Conservation (phyloP, 2,888 invertebrate species). For the Nemurella pictetii region DNA sequence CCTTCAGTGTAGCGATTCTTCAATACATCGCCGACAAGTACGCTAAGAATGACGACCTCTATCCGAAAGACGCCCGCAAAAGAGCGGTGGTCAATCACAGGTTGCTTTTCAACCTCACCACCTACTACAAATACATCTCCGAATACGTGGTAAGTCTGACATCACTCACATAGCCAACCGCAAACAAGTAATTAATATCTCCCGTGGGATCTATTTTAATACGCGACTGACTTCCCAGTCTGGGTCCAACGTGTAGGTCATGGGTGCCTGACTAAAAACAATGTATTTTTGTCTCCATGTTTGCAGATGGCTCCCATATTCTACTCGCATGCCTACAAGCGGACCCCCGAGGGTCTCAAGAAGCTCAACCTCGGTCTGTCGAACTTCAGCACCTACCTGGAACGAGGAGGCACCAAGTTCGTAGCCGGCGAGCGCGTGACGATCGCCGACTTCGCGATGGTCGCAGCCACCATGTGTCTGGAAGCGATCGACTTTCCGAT, state of each 20-base stretch:
- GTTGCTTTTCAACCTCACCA: slow-evolving; percentile 75
- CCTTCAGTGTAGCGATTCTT: slow-evolving; percentile 61
- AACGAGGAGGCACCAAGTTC: slow-evolving; percentile 62
- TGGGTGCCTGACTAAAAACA: background rate
- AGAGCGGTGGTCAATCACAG: slow-evolving; percentile 79
- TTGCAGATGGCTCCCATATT: slow-evolving; percentile 75
- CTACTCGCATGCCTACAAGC: slow-evolving; percentile 65
- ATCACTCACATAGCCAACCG: no score
- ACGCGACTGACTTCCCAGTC: no score
- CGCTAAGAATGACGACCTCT: slow-evolving; percentile 64
- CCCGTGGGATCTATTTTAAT: background rate
- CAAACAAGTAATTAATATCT: background rate
- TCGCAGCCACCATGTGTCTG: slow-evolving; percentile 71
- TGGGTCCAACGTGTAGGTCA: no score
- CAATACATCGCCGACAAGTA: slow-evolving; percentile 80
- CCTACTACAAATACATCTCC: slow-evolving; percentile 71
- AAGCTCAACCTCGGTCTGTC: slow-evolving; percentile 68
- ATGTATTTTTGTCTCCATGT: slow-evolving; percentile 30
- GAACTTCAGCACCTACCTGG: slow-evolving; percentile 68
- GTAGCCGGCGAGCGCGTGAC: slow-evolving; percentile 70
- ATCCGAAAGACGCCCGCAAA: slow-evolving; percentile 69
- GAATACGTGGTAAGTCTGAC: slow-evolving; percentile 64
- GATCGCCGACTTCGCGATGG: slow-evolving; percentile 73
- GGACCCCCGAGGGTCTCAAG: slow-evolving; percentile 67
- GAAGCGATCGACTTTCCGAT: slow-evolving; percentile 72